These are phyloP conservation scores for Varecia variegata DNA, from an alignment of 2,797 vertebrate genomes.

Conservation along the genomic window DNA sequence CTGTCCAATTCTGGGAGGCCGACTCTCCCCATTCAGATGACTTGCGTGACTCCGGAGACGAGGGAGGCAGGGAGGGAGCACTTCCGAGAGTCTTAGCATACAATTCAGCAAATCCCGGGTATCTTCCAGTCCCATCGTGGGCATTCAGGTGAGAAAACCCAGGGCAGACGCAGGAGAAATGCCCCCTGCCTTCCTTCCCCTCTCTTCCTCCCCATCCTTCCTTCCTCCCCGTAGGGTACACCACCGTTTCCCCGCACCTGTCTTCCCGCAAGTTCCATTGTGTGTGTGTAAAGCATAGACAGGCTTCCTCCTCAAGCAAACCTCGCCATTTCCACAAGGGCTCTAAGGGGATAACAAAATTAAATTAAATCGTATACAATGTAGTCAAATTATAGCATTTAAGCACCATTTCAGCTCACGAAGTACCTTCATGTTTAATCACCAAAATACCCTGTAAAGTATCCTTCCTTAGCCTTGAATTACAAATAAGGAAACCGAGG, in stretches of 20 bases:
- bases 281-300: not conserved
- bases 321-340: not conserved
- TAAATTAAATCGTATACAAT: not conserved
- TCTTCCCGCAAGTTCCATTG: not conserved
- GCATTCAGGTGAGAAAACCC: conserved; percentile 20
- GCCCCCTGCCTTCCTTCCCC: not conserved
- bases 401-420: not conserved
- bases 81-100: not conserved
- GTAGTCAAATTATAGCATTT: not conserved
- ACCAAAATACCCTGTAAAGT: not conserved
- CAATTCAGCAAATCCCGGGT: not conserved
- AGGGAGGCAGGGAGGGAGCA: not conserved
- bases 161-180: not conserved
- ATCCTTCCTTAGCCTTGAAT: not conserved
- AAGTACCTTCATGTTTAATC: not conserved
- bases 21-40: not conserved
- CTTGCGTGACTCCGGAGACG: not conserved
- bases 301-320: not conserved
- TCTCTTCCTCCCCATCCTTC: not conserved
- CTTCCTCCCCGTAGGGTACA: no score
- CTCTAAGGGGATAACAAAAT: not conserved
- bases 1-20: not conserved
- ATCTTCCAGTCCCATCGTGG: conserved; percentile 27
- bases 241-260: not conserved
- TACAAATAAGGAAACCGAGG: not conserved